These are phyloP conservation scores for Apeltes quadracus DNA, from an alignment of 2,113 vertebrate species.

Conservation along the genomic window DNA sequence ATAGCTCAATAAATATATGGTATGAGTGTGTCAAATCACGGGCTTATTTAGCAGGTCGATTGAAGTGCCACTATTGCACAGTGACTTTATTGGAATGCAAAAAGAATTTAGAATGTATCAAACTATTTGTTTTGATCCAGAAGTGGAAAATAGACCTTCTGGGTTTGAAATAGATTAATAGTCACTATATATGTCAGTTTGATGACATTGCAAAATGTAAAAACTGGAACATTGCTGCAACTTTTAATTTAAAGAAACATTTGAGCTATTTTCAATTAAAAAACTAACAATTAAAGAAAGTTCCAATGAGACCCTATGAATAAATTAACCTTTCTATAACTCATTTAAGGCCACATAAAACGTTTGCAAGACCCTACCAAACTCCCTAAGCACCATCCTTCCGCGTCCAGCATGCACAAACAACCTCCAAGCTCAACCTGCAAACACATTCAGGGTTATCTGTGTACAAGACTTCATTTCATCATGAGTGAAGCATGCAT, in stretches of 20 bases:
- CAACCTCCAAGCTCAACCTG: background rate
- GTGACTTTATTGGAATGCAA: slow-evolving; percentile 2
- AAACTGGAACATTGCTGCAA: background rate
- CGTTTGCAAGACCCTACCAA: background rate
- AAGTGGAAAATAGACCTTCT: background rate
- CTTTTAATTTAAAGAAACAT: background rate
- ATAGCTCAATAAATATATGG: slow-evolving; percentile 56
- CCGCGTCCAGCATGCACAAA: background rate
- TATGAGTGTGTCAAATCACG: slow-evolving; percentile 46
- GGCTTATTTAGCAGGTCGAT: slow-evolving; percentile 18
- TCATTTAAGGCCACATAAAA: background rate
- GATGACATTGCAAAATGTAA: background rate
- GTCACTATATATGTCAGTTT: background rate
- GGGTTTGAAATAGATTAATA: background rate
- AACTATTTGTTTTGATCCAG: background rate
- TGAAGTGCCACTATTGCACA: background rate
- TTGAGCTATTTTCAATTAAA: background rate
- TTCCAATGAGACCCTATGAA: background rate
- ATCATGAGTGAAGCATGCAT: too few relatives aligned
- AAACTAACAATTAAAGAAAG: background rate
- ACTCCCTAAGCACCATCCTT: background rate
- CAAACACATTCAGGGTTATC: too few relatives aligned
- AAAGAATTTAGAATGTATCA: background rate
- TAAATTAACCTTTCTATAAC: background rate
- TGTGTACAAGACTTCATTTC: too few relatives aligned